Evolutionary conservation across 2,797 vertebrate species (phyloP), one percentile per base, ranked within the genome.

Genomic region (Parambassis ranga): DNA sequence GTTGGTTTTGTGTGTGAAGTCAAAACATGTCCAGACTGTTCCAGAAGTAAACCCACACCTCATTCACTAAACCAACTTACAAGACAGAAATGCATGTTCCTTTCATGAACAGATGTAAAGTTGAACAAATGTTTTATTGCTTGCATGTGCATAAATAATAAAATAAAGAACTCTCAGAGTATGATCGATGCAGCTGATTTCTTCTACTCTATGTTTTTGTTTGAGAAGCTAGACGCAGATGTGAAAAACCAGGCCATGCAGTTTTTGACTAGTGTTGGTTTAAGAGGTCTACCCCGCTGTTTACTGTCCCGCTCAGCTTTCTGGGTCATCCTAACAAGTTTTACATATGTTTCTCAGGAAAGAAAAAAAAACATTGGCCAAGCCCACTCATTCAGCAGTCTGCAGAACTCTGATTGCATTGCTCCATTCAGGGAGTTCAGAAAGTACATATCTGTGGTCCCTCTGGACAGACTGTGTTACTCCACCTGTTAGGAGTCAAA

Each of bases 11-110:
- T 30, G 55, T 84, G 36, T 41, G 59, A 32, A 67, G 65, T 57
- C 59, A 55, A 76, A 81, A 87, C 85, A 86, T 78, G 85, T 59
- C 84, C 71, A 70, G 63, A 61, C 79, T 55, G 41, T 61, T 79
- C 53, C 10, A 18, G 19, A 53, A 53, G n/a, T 43, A 46, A 75
- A 71, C 61, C 24, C 49, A 43, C 64, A 51, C 57, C 65, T 67
- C 24, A 55, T 18, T 48, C 10, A 3, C 9, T 64, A 72, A 79
- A 58, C 38, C 27, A 68, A 65, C 63, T 65, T 20, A 24, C 32
- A 57, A 46, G 53, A 71, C 46, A 62, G 11, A 46, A 5, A 13
- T 52, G 2, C 16, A 30, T 41, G 1, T 49, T 48, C 55, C 43
- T 48, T 57, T 48, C 16, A 30, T n/a, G n/a, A n/a, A n/a, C n/a